Conservation (phyloP, 2,797 vertebrate genomes). For the Rhynchotus rufescens region DNA sequence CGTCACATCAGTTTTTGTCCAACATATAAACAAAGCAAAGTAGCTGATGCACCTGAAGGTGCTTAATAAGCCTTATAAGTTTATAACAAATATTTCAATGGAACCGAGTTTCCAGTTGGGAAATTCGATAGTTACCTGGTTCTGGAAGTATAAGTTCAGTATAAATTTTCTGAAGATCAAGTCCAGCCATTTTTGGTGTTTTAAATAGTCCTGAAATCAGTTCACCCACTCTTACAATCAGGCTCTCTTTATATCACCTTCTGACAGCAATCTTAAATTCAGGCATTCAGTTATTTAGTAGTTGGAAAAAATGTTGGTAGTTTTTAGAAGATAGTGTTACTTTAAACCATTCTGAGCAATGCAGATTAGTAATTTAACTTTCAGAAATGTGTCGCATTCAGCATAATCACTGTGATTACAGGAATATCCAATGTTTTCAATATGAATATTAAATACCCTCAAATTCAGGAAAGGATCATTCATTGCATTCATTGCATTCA, state of each 20-base stretch:
- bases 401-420: constrained; percentile 12
- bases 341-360: background rate
- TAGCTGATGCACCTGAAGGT: background rate
- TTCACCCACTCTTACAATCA: background rate
- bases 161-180: background rate
- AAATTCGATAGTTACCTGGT: background rate
- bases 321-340: background rate
- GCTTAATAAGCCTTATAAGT: background rate
- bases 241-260: background rate
- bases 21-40: background rate
- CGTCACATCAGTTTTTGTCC: background rate
- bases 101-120: background rate
- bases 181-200: background rate
- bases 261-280: background rate
- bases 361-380: background rate
- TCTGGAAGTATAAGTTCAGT: background rate
- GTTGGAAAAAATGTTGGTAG: background rate
- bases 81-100: background rate
- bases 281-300: background rate
- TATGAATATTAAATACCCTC: constrained; percentile 3
- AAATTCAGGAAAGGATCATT: background rate
- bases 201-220: background rate
- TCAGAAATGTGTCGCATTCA: background rate
- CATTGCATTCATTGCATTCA: background rate
- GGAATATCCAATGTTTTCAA: background rate